Percentiles rank a stretch among this genome's conserved stretches.
phyloP scores from a whole-genome alignment of 2,797 vertebrate species.

The Jordanella pulchra region DNA sequence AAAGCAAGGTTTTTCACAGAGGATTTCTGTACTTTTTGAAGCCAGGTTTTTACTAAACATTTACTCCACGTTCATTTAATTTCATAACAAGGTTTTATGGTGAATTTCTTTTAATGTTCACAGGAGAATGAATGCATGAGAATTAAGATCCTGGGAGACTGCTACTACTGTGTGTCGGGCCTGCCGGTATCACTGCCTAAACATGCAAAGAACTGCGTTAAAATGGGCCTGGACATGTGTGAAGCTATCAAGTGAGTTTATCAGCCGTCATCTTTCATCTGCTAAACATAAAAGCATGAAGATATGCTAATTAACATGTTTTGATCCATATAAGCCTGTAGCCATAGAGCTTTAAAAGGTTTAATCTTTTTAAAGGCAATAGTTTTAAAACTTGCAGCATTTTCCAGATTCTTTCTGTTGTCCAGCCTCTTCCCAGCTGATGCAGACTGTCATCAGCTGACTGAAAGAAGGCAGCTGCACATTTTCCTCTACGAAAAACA shows the following conservation, averaged over 20 bases:
- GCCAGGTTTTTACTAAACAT: not conserved
- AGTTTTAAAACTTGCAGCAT: too few relatives aligned
- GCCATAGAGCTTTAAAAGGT: not conserved
- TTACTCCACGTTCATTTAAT: not conserved
- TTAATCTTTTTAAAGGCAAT: not conserved
- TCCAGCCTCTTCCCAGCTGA: too few relatives aligned
- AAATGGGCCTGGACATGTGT: conserved; percentile 99
- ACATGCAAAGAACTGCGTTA: conserved; percentile 97
- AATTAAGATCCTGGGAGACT: conserved; percentile 98
- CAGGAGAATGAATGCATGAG: conserved; percentile 99
- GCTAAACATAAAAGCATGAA: not conserved
- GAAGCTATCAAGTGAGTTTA: conserved; percentile 96
- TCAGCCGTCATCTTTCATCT: not conserved
- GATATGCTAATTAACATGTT: not conserved
- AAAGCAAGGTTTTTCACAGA: conserved; percentile 1
- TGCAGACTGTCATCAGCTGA: not conserved
- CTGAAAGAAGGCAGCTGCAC: not conserved
- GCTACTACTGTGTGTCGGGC: conserved; percentile 98
- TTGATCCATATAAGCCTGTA: not conserved
- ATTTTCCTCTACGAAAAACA: too few relatives aligned
- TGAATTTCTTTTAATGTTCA: conserved; percentile 20
- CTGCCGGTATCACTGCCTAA: conserved; percentile 93
- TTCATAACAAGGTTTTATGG: conserved; percentile 8
- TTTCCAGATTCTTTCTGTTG: not conserved
- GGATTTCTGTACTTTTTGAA: not conserved